Evolutionary conservation across 1,140 invertebrate species (phyloP).

Genomic region (Megalonaias nervosa): DNA sequence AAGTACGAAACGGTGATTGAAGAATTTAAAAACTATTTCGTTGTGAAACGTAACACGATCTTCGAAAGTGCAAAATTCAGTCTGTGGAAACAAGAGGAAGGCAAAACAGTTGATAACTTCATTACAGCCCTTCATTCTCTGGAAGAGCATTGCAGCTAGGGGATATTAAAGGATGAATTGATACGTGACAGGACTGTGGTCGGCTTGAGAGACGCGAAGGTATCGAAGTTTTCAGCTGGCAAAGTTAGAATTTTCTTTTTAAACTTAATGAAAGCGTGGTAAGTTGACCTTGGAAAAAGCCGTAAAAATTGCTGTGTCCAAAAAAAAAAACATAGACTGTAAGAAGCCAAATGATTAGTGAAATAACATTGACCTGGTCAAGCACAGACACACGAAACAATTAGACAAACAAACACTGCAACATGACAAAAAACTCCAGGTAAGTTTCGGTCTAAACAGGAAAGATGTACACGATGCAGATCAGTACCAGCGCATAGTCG

Average conservation of each 20-base stretch:
- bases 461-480: neutral
- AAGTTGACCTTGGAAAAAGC: conserved; percentile 1
- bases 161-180: neutral
- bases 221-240: neutral
- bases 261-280: conserved; percentile 36
- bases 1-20: conserved; percentile 4
- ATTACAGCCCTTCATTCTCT: neutral
- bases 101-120: neutral
- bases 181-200: neutral
- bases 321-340: neutral
- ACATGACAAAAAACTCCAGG: neutral
- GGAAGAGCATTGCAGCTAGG: neutral
- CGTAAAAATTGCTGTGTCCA: neutral
- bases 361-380: neutral
- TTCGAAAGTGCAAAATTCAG: conserved; percentile 6
- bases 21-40: conserved; percentile 2
- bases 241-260: conserved; percentile 34
- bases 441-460: neutral
- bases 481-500: neutral
- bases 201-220: neutral
- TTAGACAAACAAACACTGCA: neutral
- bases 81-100: neutral
- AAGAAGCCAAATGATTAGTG: neutral
- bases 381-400: neutral
- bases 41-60: conserved; percentile 1